Evolutionary conservation across 1,140 invertebrate species (phyloP).

Genomic region (Oreohelix idahoensis): DNA sequence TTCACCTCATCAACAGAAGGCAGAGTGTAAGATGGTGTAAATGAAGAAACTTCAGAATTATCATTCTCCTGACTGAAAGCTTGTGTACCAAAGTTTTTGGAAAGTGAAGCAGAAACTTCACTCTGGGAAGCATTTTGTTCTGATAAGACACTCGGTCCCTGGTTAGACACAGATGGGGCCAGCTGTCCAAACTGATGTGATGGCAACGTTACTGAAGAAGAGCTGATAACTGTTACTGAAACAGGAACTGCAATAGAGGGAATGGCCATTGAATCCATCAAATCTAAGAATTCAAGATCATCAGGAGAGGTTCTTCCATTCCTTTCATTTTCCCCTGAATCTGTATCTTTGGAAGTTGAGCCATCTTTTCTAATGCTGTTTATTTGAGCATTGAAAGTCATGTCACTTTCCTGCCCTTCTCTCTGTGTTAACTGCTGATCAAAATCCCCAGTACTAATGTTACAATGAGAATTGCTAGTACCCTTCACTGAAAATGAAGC

Average conservation of each 20-base stretch:
- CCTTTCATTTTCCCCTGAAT: background rate
- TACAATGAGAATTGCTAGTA: background rate
- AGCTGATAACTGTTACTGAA: background rate
- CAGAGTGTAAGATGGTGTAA: background rate
- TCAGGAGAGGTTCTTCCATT: background rate
- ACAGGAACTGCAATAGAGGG: background rate
- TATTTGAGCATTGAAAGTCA: background rate
- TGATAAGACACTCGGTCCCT: background rate
- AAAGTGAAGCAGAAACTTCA: background rate
- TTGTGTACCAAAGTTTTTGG: background rate
- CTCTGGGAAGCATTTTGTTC: background rate
- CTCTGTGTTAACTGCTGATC: background rate
- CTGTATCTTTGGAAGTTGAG: background rate
- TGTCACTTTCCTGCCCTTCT: background rate
- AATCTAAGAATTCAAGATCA: conserved; percentile 14
- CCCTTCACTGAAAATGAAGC: background rate
- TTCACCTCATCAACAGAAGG: background rate
- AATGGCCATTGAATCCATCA: conserved; percentile 33
- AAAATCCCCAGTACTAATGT: background rate
- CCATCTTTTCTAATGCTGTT: background rate
- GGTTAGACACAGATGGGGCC: background rate
- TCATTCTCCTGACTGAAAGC: no score
- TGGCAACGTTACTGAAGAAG: background rate
- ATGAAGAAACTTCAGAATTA: background rate
- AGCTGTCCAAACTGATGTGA: background rate